Conservation (phyloP, 2,113 vertebrate species). For the Xenopus borealis region DNA sequence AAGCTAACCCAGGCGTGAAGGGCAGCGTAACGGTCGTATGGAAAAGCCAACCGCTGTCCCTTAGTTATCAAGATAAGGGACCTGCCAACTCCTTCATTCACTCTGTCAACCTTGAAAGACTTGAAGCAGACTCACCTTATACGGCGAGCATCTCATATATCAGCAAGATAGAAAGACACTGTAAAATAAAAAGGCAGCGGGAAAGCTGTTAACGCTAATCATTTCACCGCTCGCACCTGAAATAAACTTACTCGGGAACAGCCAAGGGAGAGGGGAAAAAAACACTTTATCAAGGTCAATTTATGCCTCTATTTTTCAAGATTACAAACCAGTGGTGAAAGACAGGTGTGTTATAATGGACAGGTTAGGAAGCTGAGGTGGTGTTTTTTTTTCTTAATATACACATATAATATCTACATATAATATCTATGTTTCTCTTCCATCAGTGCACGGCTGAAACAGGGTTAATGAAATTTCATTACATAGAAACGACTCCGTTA, state of each 20-base stretch:
- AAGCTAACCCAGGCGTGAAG: conserved; percentile 98
- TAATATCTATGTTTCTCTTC: background rate
- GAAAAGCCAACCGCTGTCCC: conserved; percentile 79
- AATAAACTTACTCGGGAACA: conserved; percentile 79
- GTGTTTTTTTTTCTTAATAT: background rate
- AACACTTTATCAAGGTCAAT: conserved; percentile 84
- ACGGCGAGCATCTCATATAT: conserved; percentile 98
- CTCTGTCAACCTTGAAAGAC: conserved; percentile 98
- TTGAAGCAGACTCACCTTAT: conserved; percentile 92
- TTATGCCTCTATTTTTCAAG: conserved; percentile 80
- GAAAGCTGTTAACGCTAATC: conserved; percentile 79
- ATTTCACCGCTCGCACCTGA: conserved; percentile 74
- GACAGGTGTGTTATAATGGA: conserved; percentile 64
- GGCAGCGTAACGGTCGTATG: conserved; percentile 87
- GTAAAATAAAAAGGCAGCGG: conserved; percentile 75
- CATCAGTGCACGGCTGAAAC: background rate
- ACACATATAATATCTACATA: background rate
- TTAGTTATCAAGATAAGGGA: conserved; percentile 96
- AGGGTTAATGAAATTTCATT: background rate
- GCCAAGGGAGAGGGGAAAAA: conserved; percentile 70
- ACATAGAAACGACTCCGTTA: too few relatives aligned
- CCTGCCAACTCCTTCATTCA: conserved; percentile 99
- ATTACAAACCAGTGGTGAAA: conserved; percentile 71
- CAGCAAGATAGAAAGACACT: conserved; percentile 99
- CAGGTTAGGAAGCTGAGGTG: conserved; percentile 15